These are phyloP conservation scores for Diuraphis noxia DNA, from an alignment of 1,140 invertebrate genomes.

Conservation along the genomic window DNA sequence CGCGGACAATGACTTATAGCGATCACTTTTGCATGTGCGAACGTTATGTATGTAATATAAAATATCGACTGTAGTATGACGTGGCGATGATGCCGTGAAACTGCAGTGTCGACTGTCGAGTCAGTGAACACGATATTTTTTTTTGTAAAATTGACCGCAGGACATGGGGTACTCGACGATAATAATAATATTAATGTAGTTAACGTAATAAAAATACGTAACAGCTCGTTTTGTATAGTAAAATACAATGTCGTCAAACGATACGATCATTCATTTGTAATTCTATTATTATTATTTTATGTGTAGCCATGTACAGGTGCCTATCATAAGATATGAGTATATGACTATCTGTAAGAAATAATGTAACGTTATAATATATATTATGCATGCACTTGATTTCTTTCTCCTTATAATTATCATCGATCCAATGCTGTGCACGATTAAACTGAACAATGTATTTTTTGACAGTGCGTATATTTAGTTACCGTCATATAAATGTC, in stretches of 20 bases:
- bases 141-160: not conserved
- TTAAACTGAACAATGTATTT: not conserved
- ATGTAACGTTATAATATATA: not conserved
- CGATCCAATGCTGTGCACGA: constrained; percentile 1
- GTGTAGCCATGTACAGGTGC: not conserved
- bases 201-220: not conserved
- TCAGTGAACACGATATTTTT: not conserved
- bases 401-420: not conserved
- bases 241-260: not conserved
- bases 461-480: not conserved
- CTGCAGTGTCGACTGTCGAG: not conserved
- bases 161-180: not conserved
- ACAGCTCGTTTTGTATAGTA: not conserved
- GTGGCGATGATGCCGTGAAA: not conserved
- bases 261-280: not conserved
- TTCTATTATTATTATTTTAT: not conserved
- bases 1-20: constrained; percentile 35
- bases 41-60: not conserved
- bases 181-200: not conserved
- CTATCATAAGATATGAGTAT: not conserved
- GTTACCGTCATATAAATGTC: not conserved
- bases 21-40: not conserved
- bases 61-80: not conserved
- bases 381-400: not conserved
- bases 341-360: not conserved